These are phyloP conservation scores for Laupala kohalensis DNA, from an alignment of 1,140 invertebrate genomes.

Conservation along the genomic window DNA sequence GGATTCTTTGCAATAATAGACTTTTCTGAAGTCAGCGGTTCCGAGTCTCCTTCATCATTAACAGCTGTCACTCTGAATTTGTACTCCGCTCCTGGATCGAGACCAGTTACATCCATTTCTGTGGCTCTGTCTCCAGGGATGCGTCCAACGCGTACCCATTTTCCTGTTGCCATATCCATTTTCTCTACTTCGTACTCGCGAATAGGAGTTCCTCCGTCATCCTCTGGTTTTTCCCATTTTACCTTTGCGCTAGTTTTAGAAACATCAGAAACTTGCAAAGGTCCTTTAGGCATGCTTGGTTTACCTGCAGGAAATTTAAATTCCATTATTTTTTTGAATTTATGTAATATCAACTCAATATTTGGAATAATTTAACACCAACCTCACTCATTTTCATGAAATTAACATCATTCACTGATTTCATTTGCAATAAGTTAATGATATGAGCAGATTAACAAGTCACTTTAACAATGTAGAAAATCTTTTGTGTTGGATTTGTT, in stretches of 20 bases:
- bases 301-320: conserved; percentile 37
- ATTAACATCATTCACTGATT: no score
- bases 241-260: conserved; percentile 77
- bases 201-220: conserved; percentile 87
- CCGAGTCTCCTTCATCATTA: conserved; percentile 92
- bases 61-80: conserved; percentile 92
- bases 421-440: no score
- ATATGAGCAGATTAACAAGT: no score
- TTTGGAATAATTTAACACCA: neutral
- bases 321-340: neutral
- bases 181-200: conserved; percentile 92
- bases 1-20: conserved; percentile 91
- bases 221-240: conserved; percentile 79
- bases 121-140: conserved; percentile 58
- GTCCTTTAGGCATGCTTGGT: conserved; percentile 75
- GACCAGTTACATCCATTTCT: conserved; percentile 76
- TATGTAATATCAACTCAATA: neutral
- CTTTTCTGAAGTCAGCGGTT: conserved; percentile 73
- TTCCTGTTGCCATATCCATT: conserved; percentile 76
- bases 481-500: no score
- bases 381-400: neutral
- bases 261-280: conserved; percentile 73
- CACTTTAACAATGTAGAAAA: no score
- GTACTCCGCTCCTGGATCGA: conserved; percentile 85
- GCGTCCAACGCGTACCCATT: conserved; percentile 76